phyloP scores from a whole-genome alignment of 92 coral and sea anemone genomes.

The Palythoa heliodiscus region DNA sequence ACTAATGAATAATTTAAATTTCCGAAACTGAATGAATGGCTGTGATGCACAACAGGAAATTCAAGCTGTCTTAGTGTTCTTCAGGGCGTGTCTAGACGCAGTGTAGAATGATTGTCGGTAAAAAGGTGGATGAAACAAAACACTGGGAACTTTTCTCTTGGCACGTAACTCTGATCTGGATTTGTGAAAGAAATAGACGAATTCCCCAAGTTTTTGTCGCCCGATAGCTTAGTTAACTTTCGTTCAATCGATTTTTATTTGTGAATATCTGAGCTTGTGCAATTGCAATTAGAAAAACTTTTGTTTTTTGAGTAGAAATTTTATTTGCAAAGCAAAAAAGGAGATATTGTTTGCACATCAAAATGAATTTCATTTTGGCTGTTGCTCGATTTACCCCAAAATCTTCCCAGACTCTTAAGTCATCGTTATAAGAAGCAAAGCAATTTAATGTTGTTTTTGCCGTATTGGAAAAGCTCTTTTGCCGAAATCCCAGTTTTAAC shows the following conservation, averaged over 20 bases:
- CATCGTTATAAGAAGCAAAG: neutral
- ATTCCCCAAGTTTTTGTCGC: neutral
- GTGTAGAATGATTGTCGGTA: neutral
- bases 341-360: neutral
- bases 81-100: neutral
- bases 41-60: neutral
- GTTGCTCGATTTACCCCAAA: neutral
- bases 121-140: neutral
- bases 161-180: neutral
- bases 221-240: neutral
- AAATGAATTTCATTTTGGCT: neutral
- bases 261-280: neutral
- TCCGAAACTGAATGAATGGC: conserved; percentile 7
- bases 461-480: neutral
- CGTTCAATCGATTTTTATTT: neutral
- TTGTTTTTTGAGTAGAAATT: neutral
- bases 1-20: conserved; percentile 27
- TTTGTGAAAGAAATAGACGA: neutral
- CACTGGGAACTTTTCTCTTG: neutral
- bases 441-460: neutral
- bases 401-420: neutral
- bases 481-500: neutral
- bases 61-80: neutral
- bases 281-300: neutral
- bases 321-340: neutral